Conservation (phyloP, 35 echinoderm and acorn worm species). For the Diadema setosum region DNA sequence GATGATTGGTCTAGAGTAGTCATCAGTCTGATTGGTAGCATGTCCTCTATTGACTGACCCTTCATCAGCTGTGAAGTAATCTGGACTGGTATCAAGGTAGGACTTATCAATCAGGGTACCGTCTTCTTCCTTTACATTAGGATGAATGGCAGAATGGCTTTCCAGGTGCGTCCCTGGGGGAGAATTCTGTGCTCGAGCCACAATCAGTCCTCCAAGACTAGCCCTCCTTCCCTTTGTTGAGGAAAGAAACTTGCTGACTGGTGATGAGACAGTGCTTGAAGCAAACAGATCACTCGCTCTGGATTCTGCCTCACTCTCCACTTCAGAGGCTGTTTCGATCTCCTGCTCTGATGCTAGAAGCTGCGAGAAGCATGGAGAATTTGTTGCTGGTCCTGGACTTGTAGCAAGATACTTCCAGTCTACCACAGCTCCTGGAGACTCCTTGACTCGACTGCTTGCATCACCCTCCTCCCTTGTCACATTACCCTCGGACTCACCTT, state of each 20-base stretch:
- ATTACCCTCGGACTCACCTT: background rate
- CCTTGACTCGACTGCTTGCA: background rate
- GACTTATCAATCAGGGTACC: slow-evolving; percentile 1
- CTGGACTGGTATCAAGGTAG: background rate
- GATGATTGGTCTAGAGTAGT: background rate
- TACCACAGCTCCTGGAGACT: background rate
- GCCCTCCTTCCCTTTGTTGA: background rate
- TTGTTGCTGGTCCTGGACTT: background rate
- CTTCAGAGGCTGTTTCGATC: background rate
- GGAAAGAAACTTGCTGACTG: background rate
- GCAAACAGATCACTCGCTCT: background rate
- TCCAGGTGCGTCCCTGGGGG: background rate
- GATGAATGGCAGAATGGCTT: background rate
- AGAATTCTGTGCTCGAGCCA: background rate
- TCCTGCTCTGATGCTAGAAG: background rate
- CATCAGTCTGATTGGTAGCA: background rate
- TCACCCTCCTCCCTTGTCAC: background rate
- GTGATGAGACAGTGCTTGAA: background rate
- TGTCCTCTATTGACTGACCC: background rate
- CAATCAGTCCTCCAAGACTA: background rate
- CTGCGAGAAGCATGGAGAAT: background rate
- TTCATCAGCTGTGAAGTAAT: slow-evolving; percentile 1
- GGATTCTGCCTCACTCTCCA: background rate
- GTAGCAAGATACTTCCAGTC: slow-evolving; percentile 11
- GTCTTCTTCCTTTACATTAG: background rate